Percentiles rank a stretch among this genome's conserved stretches.
phyloP scores from a whole-genome alignment of 2,113 vertebrate genomes.

The Willisornis vidua region DNA sequence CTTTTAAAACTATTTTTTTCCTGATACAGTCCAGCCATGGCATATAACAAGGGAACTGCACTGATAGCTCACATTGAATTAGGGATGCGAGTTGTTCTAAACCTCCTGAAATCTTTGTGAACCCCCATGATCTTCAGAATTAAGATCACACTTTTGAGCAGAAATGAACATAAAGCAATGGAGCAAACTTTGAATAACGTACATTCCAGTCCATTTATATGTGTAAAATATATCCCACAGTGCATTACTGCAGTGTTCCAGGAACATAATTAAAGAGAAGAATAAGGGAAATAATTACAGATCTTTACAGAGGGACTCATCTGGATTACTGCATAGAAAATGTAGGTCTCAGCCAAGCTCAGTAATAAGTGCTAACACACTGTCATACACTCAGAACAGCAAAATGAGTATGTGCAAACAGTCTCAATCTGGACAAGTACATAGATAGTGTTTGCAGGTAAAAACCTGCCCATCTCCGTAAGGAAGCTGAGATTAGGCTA shows the following conservation, averaged over 20 bases:
- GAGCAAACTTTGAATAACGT: background rate
- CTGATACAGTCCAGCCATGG: background rate
- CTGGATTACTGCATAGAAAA: constrained; percentile 28
- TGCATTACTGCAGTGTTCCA: background rate
- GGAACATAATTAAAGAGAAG: constrained; percentile 33
- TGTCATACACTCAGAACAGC: background rate
- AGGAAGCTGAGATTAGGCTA: background rate
- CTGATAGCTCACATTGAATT: background rate
- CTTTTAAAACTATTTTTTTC: background rate
- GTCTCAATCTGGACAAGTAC: background rate
- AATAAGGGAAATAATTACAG: constrained; percentile 42
- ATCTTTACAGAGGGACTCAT: constrained; percentile 22
- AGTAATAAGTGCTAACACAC: background rate
- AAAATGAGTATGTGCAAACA: background rate
- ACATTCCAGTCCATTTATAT: background rate
- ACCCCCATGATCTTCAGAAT: background rate
- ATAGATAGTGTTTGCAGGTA: constrained; percentile 16
- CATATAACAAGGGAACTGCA: background rate
- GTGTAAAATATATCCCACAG: background rate
- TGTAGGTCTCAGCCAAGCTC: background rate
- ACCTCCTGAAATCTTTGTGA: background rate
- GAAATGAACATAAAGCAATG: background rate
- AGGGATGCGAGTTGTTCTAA: background rate
- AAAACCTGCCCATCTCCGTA: background rate
- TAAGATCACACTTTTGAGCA: background rate